Evolutionary conservation across 2,113 vertebrate genomes (phyloP).

Genomic region (Heloderma charlesbogerti): DNA sequence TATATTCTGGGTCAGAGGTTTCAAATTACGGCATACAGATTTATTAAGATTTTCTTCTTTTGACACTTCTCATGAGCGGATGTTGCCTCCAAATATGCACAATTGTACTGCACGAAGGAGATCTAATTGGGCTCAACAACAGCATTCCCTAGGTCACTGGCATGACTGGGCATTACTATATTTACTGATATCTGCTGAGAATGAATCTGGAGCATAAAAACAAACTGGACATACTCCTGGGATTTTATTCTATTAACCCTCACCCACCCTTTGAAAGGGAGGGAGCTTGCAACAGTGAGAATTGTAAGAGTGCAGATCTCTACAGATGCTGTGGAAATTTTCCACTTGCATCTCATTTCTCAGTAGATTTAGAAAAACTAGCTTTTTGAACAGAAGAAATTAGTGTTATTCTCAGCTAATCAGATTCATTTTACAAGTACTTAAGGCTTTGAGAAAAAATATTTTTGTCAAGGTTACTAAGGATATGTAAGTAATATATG

Average conservation of each 20-base stretch:
- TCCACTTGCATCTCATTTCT: slow-evolving; percentile 33
- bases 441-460: slow-evolving; percentile 9
- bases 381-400: slow-evolving; percentile 29
- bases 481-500: not conserved
- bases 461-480: slow-evolving; percentile 32
- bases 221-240: too few species aligned
- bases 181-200: not conserved
- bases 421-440: slow-evolving; percentile 35
- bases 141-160: not conserved
- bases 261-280: not conserved
- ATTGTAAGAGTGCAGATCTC: not conserved
- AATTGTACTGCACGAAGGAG: not conserved
- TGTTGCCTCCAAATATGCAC: not conserved
- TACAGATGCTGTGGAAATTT: slow-evolving; percentile 10
- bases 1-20: not conserved
- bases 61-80: not conserved
- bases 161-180: not conserved
- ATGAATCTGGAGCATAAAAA: not conserved
- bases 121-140: not conserved
- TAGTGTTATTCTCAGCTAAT: slow-evolving; percentile 26
- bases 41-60: not conserved
- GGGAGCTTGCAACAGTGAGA: not conserved
- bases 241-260: not conserved
- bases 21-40: not conserved
- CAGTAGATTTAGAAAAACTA: slow-evolving; percentile 35